A percentile compares a stretch with the other conserved stretches of the same genome.
Evolutionary conservation across 2,797 vertebrate species (phyloP).

Genomic region (Enteromius mattozi): DNA sequence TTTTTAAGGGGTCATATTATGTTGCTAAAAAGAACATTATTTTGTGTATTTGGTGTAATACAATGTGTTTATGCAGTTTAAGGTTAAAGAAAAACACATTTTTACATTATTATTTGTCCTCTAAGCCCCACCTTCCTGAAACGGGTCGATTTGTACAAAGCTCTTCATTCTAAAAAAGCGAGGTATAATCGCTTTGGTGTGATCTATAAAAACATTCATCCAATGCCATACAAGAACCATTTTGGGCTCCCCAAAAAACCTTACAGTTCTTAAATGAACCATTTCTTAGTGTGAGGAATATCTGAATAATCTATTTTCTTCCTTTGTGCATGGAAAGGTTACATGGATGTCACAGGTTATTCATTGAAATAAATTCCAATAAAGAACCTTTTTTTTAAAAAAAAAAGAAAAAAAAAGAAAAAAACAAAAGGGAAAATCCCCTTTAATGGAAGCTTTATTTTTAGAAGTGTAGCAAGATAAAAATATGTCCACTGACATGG

Average conservation of each 20-base stretch:
- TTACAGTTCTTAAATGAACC: not conserved
- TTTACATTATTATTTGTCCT: no score
- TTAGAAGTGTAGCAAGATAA: not conserved
- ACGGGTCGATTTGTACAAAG: no score
- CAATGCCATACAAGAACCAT: not conserved
- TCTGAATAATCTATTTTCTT: not conserved
- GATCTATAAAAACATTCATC: not conserved
- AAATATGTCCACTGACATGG: constrained; percentile 8
- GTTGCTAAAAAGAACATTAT: no score
- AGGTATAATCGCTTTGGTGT: no score
- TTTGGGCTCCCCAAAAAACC: not conserved
- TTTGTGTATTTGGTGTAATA: no score
- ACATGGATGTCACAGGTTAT: not conserved
- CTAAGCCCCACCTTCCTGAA: no score
- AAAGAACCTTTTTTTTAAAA: not conserved
- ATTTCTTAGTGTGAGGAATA: not conserved
- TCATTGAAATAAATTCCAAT: not conserved
- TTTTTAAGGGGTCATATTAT: no score
- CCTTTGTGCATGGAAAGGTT: not conserved
- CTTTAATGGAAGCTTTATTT: not conserved
- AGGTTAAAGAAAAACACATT: no score
- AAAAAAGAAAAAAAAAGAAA: no score
- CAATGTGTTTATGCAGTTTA: no score
- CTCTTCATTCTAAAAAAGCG: no score
- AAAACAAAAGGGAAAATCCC: not conserved